Evolutionary conservation across 2,888 invertebrate species (phyloP).

Genomic region (Ptycholaimellus sp.): DNA sequence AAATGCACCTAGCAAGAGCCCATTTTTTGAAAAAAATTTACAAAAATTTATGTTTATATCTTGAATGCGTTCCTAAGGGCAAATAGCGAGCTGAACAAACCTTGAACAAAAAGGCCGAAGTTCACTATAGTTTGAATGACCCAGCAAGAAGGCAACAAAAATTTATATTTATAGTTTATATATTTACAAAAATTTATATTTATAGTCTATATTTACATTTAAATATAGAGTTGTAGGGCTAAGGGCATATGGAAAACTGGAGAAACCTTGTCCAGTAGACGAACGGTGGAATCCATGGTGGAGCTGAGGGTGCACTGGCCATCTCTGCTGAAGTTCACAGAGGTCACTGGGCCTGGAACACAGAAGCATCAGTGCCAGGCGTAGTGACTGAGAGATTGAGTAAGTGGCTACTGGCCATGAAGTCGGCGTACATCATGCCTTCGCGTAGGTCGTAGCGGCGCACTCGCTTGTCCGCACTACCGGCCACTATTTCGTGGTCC

Average conservation of each 20-base stretch:
- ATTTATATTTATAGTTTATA: no score
- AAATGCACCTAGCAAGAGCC: no score
- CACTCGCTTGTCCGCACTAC: slow-evolving; percentile 63
- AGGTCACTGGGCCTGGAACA: slow-evolving; percentile 40
- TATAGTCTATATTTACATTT: no score
- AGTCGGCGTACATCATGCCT: slow-evolving; percentile 51
- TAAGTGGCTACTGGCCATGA: slow-evolving; percentile 43
- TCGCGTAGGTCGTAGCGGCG: slow-evolving; percentile 69
- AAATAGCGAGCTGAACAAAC: no score
- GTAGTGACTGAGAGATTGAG: background rate
- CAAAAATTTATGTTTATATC: no score
- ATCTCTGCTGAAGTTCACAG: slow-evolving; percentile 61
- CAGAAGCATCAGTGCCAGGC: background rate
- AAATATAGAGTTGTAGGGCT: no score
- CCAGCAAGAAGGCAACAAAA: no score
- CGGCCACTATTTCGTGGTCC: slow-evolving; percentile 64
- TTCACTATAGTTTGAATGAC: no score
- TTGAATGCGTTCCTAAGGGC: no score
- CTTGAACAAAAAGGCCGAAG: no score
- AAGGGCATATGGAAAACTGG: slow-evolving; percentile 1
- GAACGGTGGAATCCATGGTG: slow-evolving; percentile 54
- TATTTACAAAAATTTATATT: no score
- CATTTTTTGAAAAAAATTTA: no score
- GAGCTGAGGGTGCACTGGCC: slow-evolving; percentile 68
- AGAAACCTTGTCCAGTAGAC: slow-evolving; percentile 53